Conservation (phyloP, 2,888 invertebrate species). For the Drosophila pseudotalamancana region DNA sequence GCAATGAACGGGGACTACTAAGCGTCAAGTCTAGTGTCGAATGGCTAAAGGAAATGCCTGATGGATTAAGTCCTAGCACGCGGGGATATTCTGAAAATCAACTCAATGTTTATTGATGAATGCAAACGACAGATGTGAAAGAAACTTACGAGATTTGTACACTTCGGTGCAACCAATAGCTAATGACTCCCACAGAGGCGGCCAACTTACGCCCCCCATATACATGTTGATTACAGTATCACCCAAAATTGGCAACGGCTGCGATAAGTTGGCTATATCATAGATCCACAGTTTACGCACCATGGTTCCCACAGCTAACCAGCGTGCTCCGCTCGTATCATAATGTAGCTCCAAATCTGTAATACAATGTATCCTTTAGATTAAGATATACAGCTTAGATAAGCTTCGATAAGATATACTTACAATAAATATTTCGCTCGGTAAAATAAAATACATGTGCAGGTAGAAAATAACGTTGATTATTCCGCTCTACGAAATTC, state of each 20-base stretch:
- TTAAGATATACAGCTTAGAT: neutral
- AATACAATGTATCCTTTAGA: slow-evolving; percentile 2
- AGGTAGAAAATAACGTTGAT: slow-evolving; percentile 84
- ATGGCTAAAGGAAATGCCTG: slow-evolving; percentile 43
- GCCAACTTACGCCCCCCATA: slow-evolving; percentile 73
- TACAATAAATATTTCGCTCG: slow-evolving; percentile 85
- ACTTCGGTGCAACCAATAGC: slow-evolving; percentile 62
- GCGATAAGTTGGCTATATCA: slow-evolving; percentile 72
- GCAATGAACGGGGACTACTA: slow-evolving; percentile 57
- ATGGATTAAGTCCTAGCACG: slow-evolving; percentile 58
- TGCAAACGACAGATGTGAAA: neutral
- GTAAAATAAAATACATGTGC: slow-evolving; percentile 86
- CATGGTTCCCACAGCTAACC: slow-evolving; percentile 71
- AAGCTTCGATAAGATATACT: slow-evolving; percentile 8
- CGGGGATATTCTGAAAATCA: slow-evolving; percentile 37
- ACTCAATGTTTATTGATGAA: neutral
- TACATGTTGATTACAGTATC: slow-evolving; percentile 59
- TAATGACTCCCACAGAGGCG: slow-evolving; percentile 78
- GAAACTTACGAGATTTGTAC: slow-evolving; percentile 64
- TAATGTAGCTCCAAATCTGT: slow-evolving; percentile 82
- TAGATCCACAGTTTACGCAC: slow-evolving; percentile 68
- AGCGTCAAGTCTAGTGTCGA: slow-evolving; percentile 55
- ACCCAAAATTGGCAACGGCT: slow-evolving; percentile 60
- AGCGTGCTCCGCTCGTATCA: slow-evolving; percentile 77
- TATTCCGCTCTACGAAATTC: slow-evolving; percentile 72